Evolutionary conservation across 2,888 invertebrate genomes (phyloP).

Genomic region (Trichopria drosophilae): DNA sequence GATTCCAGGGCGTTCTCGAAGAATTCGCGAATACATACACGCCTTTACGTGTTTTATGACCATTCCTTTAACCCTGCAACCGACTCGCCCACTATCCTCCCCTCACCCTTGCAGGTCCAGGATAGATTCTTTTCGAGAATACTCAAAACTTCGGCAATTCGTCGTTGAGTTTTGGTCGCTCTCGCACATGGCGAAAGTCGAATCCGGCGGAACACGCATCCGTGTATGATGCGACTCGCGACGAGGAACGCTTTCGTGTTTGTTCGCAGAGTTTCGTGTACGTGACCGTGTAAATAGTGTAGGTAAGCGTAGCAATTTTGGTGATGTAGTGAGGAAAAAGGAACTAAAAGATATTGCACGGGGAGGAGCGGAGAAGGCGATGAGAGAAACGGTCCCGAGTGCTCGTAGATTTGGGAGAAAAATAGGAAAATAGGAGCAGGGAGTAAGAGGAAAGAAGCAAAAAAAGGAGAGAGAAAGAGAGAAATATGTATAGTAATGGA

Average conservation of each 20-base stretch:
- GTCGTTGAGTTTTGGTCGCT: constrained; percentile 37
- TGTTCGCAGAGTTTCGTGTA: not conserved
- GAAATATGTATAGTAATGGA: too few relatives aligned
- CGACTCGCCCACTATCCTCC: constrained; percentile 18
- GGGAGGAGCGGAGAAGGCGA: too few relatives aligned
- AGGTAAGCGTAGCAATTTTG: too few relatives aligned
- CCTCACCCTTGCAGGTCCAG: constrained; percentile 35
- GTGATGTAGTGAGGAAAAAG: too few relatives aligned
- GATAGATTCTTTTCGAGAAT: constrained; percentile 49
- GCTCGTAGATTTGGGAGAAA: too few relatives aligned
- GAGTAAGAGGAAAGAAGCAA: constrained; percentile 1
- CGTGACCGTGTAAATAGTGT: not conserved
- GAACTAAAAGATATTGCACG: too few relatives aligned
- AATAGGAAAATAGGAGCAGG: not conserved
- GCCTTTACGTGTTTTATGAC: constrained; percentile 52
- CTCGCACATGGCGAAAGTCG: constrained; percentile 33
- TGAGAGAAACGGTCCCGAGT: too few relatives aligned
- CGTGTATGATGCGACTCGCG: too few relatives aligned
- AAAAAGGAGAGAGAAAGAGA: constrained; percentile 5
- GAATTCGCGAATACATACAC: constrained; percentile 48
- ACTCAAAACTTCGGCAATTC: constrained; percentile 53
- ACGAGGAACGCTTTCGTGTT: constrained; percentile 11
- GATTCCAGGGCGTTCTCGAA: constrained; percentile 1
- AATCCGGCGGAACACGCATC: constrained; percentile 40
- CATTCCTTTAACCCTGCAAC: constrained; percentile 30